A percentile compares a stretch with the other conserved stretches of the same genome.
Conservation (phyloP, 2,113 vertebrate species). For the Crotalus horridus region DNA sequence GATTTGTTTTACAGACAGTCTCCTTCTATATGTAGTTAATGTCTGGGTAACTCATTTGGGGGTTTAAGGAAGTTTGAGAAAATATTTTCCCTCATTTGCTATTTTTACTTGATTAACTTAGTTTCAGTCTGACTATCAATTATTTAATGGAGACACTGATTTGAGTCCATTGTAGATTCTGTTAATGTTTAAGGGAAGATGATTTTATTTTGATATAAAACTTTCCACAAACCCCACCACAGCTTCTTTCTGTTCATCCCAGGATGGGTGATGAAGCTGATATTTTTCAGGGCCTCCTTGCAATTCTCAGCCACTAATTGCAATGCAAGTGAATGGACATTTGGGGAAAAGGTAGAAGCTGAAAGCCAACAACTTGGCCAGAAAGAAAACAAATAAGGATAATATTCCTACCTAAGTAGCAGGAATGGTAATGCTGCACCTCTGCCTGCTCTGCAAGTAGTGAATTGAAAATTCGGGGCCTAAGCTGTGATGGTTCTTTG, state of each 20-base stretch:
- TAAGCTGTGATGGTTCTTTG: background rate
- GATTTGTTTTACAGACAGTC: no score
- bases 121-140: no score
- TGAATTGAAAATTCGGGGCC: background rate
- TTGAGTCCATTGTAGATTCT: no score
- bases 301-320: background rate
- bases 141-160: no score
- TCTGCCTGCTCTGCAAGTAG: background rate
- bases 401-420: background rate
- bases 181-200: no score
- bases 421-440: background rate
- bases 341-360: background rate
- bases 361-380: background rate
- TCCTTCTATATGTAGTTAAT: no score
- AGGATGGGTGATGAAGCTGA: background rate
- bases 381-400: background rate
- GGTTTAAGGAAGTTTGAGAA: no score
- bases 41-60: no score
- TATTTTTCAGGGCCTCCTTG: background rate
- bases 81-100: no score
- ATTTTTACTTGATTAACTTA: no score
- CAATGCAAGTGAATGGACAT: background rate
- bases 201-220: no score
- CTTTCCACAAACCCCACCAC: background rate
- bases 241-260: background rate